phyloP scores from a whole-genome alignment of 2,113 vertebrate species.

The Campylomormyrus numenius region DNA sequence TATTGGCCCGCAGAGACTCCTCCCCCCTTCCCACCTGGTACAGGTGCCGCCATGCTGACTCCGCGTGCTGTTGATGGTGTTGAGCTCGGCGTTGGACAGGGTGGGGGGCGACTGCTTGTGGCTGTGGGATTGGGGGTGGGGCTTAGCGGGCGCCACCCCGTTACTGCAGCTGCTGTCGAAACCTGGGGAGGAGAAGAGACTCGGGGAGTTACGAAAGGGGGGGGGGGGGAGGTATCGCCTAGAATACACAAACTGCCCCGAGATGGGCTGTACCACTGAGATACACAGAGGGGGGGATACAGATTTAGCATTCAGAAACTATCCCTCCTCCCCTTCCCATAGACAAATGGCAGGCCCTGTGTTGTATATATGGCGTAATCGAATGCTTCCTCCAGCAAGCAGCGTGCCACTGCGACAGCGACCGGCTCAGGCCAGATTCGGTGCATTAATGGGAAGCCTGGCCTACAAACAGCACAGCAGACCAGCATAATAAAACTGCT shows the following conservation, averaged over 20 bases:
- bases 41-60: conserved; percentile 76
- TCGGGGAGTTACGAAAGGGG: background rate
- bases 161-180: conserved; percentile 95
- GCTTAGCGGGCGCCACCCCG: conserved; percentile 86
- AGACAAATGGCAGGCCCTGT: background rate
- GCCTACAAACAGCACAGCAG: background rate
- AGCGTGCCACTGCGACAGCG: background rate
- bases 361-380: background rate
- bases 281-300: background rate
- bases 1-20: background rate
- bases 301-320: background rate
- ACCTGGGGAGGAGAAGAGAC: conserved; percentile 46
- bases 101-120: conserved; percentile 77
- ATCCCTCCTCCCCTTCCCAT: background rate
- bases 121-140: conserved; percentile 75
- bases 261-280: background rate
- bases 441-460: background rate
- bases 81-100: conserved; percentile 76
- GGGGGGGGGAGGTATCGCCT: background rate
- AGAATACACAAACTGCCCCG: background rate
- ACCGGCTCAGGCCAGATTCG: background rate
- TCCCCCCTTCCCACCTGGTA: conserved; percentile 62
- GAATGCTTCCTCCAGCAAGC: background rate
- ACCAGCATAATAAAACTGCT: background rate
- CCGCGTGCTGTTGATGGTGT: conserved; percentile 81